phyloP scores from a whole-genome alignment of 2,113 vertebrate species.

The Mus musculus region GRCm39 chr9:101854501-101855000 shows the following conservation, averaged over 20 bases:
- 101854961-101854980: neutral
- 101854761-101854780: conserved; percentile 39
- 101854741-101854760: conserved; percentile 7
- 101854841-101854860: neutral
- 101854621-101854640: conserved; percentile 68
- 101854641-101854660: conserved; percentile 60
- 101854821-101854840: neutral
- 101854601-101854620: conserved; percentile 70
- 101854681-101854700: conserved; percentile 41
- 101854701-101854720: neutral
- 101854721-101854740: neutral
- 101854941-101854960: neutral
- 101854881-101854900: neutral
- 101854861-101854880: neutral
- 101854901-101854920: neutral
- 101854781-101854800: neutral
- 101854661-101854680: neutral
- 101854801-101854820: neutral
- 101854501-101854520: neutral
- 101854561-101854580: conserved; percentile 64
- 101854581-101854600: conserved; percentile 70
- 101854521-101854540: conserved; percentile 73
- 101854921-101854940: neutral
- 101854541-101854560: conserved; percentile 49
- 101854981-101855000: neutral